Percentiles rank a stretch among this genome's conserved stretches.
These are phyloP conservation scores for Nothura maculosa DNA, from an alignment of 2,797 vertebrate species.

Conservation along the genomic window DNA sequence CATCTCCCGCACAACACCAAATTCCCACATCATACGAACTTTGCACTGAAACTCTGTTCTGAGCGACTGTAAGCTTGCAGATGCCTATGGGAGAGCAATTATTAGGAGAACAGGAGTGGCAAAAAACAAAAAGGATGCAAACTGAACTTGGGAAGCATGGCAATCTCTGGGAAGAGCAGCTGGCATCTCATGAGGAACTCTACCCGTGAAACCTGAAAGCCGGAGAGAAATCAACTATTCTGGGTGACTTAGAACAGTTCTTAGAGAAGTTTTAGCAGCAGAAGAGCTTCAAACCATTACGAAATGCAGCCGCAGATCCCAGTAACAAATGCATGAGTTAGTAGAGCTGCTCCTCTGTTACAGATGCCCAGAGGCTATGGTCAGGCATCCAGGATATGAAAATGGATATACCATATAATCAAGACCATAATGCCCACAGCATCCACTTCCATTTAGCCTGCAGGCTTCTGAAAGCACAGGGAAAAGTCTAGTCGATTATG, in stretches of 20 bases:
- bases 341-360: constrained; percentile 31
- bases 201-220: constrained; percentile 19
- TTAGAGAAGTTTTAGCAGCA: constrained; percentile 36
- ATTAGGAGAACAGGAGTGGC: background rate
- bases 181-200: constrained; percentile 11
- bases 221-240: constrained; percentile 25
- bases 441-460: constrained; percentile 71
- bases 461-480: constrained; percentile 67
- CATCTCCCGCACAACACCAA: background rate
- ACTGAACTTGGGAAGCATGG: background rate
- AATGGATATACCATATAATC: constrained; percentile 72
- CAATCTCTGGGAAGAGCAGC: background rate
- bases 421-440: constrained; percentile 65
- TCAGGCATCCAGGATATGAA: constrained; percentile 64
- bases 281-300: constrained; percentile 11
- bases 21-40: background rate
- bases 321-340: constrained; percentile 57
- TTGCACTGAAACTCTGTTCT: background rate
- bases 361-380: constrained; percentile 70
- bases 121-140: background rate
- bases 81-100: background rate
- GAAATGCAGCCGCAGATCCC: constrained; percentile 39
- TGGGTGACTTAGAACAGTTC: constrained; percentile 14
- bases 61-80: background rate
- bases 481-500: constrained; percentile 50